Conservation (phyloP, 2,797 vertebrate species). For the Scyliorhinus canicula region DNA sequence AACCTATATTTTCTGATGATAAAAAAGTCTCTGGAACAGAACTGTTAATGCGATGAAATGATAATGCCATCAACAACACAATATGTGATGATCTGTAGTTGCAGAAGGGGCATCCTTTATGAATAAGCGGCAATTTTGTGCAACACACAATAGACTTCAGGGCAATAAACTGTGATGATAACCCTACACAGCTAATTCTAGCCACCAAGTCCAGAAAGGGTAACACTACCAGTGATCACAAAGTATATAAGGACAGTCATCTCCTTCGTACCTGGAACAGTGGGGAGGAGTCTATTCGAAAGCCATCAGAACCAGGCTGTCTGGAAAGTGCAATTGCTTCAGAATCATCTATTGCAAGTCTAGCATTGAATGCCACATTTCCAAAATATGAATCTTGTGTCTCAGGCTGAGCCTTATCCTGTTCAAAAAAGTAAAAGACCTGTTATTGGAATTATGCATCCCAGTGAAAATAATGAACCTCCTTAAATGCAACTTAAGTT, state of each 20-base stretch:
- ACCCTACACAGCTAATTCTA: not conserved
- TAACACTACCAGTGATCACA: not conserved
- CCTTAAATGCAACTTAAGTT: too few relatives aligned
- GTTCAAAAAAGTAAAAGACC: slow-evolving; percentile 36
- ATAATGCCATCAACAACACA: not conserved
- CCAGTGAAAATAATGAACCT: too few relatives aligned
- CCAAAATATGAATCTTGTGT: slow-evolving; percentile 77
- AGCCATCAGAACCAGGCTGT: slow-evolving; percentile 89
- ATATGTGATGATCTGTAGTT: not conserved
- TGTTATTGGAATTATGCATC: not conserved
- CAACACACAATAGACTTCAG: not conserved
- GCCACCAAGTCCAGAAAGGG: not conserved
- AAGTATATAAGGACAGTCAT: not conserved
- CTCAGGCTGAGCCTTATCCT: slow-evolving; percentile 92
- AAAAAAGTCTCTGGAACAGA: not conserved
- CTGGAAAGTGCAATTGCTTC: slow-evolving; percentile 72
- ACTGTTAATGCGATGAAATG: not conserved
- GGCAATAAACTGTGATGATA: not conserved
- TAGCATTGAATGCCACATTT: slow-evolving; percentile 73
- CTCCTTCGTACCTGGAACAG: slow-evolving; percentile 74
- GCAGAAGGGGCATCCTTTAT: not conserved
- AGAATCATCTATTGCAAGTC: slow-evolving; percentile 77
- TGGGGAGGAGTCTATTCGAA: slow-evolving; percentile 78
- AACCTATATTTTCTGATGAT: not conserved
- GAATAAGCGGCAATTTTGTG: not conserved